Evolutionary conservation across 2,797 vertebrate genomes (phyloP).

Genomic region (Saxicola maurus): DNA sequence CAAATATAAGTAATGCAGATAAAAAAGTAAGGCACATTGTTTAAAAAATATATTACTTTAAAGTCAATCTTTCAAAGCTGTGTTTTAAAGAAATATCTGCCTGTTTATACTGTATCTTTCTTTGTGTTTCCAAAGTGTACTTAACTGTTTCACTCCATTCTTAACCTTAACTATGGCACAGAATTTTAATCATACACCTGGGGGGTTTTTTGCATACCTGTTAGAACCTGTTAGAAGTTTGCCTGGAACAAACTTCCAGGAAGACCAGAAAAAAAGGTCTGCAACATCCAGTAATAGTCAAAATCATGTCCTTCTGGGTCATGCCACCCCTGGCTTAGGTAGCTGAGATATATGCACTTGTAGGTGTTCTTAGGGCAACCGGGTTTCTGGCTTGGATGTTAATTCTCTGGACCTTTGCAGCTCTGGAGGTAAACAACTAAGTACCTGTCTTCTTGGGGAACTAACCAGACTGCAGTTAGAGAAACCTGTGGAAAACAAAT

Average conservation of each 20-base stretch:
- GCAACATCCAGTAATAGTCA: not conserved
- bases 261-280: not conserved
- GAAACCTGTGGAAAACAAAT: not conserved
- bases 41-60: conserved; percentile 8
- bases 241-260: not conserved
- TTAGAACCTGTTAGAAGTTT: not conserved
- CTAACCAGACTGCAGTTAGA: not conserved
- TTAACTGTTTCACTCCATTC: not conserved
- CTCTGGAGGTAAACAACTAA: not conserved
- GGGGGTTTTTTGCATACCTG: not conserved
- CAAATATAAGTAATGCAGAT: not conserved
- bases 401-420: not conserved
- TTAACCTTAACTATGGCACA: not conserved
- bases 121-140: not conserved
- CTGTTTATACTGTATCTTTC: not conserved
- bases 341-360: not conserved
- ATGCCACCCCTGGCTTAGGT: not conserved
- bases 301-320: not conserved
- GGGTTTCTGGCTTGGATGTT: not conserved
- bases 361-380: not conserved
- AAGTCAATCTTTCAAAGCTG: not conserved
- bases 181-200: not conserved
- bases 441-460: not conserved
- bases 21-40: not conserved
- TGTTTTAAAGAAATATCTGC: not conserved